These are phyloP conservation scores for Microplitis deprimator DNA, from an alignment of 2,888 invertebrate genomes.

Conservation along the genomic window DNA sequence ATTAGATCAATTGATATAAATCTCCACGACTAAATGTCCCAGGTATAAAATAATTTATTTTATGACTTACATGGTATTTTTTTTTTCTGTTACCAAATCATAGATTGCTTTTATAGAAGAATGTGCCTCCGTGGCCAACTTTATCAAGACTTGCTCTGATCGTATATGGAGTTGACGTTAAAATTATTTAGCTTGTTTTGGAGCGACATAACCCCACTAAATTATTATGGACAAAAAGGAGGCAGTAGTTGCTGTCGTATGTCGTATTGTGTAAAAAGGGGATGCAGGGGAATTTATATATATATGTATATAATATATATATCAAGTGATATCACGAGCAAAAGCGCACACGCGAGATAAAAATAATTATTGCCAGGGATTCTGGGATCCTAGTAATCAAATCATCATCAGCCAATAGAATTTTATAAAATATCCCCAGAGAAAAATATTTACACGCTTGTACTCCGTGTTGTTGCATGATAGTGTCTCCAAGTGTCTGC, in stretches of 20 bases:
- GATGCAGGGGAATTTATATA: neutral
- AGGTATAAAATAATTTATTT: neutral
- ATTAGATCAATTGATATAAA: constrained; percentile 49
- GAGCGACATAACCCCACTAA: constrained; percentile 50
- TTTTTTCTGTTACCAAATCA: constrained; percentile 25
- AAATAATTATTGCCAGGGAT: constrained; percentile 7
- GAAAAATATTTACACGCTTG: neutral
- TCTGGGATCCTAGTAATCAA: neutral
- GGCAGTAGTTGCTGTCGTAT: neutral
- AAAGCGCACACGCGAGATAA: constrained; percentile 8
- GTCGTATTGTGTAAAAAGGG: neutral
- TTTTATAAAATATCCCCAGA: constrained; percentile 14
- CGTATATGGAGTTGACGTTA: constrained; percentile 47
- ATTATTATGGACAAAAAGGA: constrained; percentile 25
- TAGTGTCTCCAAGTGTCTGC: neutral
- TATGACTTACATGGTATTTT: constrained; percentile 45
- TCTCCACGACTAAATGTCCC: constrained; percentile 26
- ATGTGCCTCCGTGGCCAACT: constrained; percentile 32
- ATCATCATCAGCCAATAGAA: constrained; percentile 8
- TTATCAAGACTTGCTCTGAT: constrained; percentile 41
- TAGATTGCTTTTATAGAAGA: constrained; percentile 15
- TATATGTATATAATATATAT: neutral
- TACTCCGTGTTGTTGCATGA: neutral
- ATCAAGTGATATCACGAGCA: neutral
- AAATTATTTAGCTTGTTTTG: constrained; percentile 49